phyloP scores from a whole-genome alignment of 2,113 vertebrate genomes.

The Calidris pygmaea region DNA sequence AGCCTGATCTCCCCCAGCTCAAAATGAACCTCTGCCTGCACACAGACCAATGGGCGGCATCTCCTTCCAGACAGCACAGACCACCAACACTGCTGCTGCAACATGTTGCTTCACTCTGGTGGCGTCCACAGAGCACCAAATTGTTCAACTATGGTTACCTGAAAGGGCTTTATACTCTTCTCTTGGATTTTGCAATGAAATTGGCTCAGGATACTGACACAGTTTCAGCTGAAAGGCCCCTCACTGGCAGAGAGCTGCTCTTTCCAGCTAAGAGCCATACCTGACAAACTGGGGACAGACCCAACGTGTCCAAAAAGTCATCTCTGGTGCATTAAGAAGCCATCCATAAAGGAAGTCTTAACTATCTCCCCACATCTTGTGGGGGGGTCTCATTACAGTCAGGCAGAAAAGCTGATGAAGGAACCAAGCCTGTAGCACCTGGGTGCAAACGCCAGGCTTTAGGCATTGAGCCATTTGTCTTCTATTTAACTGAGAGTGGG shows the following conservation, averaged over 20 bases:
- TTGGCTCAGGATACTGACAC: not conserved
- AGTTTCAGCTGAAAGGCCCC: not conserved
- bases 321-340: not conserved
- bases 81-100: not conserved
- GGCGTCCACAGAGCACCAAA: not conserved
- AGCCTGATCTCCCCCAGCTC: not conserved
- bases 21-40: not conserved
- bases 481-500: not conserved
- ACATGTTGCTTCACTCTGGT: not conserved
- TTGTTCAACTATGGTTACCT: rapidly evolving
- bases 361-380: not conserved
- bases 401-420: not conserved
- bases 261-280: not conserved
- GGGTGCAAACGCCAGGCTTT: not conserved
- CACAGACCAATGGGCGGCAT: not conserved
- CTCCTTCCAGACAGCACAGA: not conserved
- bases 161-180: not conserved
- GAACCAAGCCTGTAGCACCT: not conserved
- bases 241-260: not conserved
- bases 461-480: not conserved
- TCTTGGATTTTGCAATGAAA: not conserved
- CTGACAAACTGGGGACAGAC: not conserved
- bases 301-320: rapidly evolving
- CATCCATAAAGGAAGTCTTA: not conserved
- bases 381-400: not conserved